Evolutionary conservation across 2,797 vertebrate species (phyloP).

Genomic region (Linurgus olivaceus): DNA sequence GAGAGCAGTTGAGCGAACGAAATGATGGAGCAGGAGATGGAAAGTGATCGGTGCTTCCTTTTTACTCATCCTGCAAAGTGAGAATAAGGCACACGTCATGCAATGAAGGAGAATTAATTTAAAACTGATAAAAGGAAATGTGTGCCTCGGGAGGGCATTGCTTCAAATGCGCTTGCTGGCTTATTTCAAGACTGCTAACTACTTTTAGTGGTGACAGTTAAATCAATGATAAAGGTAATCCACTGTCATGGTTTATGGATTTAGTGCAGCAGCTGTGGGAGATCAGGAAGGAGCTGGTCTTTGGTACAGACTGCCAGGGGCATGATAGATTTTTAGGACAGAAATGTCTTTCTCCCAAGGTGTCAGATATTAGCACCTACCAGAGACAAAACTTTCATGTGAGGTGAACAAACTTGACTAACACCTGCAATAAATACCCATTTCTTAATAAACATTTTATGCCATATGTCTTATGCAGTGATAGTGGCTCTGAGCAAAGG

Average conservation of each 20-base stretch:
- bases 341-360: not conserved
- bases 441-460: not conserved
- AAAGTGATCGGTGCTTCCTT: not conserved
- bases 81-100: not conserved
- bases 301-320: not conserved
- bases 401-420: not conserved
- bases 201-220: conserved; percentile 54
- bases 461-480: not conserved
- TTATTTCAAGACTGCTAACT: conserved; percentile 60
- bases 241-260: conserved; percentile 48
- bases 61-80: conserved; percentile 3
- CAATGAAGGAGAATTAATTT: conserved; percentile 52
- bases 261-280: conserved; percentile 11
- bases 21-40: not conserved
- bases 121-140: conserved; percentile 44
- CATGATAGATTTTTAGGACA: not conserved
- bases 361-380: not conserved
- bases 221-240: conserved; percentile 63
- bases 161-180: not conserved
- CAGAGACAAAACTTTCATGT: not conserved
- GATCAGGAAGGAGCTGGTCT: conserved; percentile 15
- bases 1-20: not conserved
- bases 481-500: not conserved
- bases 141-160: not conserved
- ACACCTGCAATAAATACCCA: not conserved